Base-by-base conservation (phyloP, 2,888 invertebrate genomes). In the Bombyx huttoni region DNA sequence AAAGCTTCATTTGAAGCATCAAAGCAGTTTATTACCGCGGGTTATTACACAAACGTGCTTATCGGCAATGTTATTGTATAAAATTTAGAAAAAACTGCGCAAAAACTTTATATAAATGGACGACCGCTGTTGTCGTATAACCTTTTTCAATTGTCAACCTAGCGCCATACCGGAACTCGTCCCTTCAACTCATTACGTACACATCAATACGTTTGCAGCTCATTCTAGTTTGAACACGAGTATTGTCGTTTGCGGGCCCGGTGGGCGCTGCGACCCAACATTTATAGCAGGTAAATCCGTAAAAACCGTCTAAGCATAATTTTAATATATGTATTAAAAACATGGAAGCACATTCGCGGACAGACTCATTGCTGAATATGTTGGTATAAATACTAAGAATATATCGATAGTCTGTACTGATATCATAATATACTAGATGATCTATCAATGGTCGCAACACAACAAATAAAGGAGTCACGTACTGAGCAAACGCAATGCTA, bases 341-440 rank as follows among this genome's bases (percentile, higher is more conserved):
- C 78, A 78, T 87, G 87, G 87, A 87, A 87, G 87, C 87, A 87
- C 87, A 80, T 75, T 79, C 73, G 80, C 85, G 87, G 87, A 87
- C 87, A 87, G 85, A 86, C 82, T 81, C 81, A 73, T 84, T 80
- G 80, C 82, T 82, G 83, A 74, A 24, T 24, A 24, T 40, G 40
- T 40, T 40, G 40, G 40, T 40, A 40, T 40, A 40, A 40, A 40
- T 12, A 40, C 40, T 40, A 40, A 40, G 24, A 24, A 5, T 24
- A 24, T 24, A 40, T 40, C 12, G 40, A 40, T 40, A 40, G 40
- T 40, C 40, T 40, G 40, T 40, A 24, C 24, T 24, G 24, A 24
- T 24, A 24, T 24, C 24, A 24, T 40, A 12, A 40, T 40, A 40
- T 12, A 40, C 40, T 40, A 40, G 40, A 40, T 40, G 40, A 40